Percentiles rank a stretch among this genome's conserved stretches.
Evolutionary conservation across 2,888 invertebrate genomes (phyloP).

Genomic region (Panzeria rudis): DNA sequence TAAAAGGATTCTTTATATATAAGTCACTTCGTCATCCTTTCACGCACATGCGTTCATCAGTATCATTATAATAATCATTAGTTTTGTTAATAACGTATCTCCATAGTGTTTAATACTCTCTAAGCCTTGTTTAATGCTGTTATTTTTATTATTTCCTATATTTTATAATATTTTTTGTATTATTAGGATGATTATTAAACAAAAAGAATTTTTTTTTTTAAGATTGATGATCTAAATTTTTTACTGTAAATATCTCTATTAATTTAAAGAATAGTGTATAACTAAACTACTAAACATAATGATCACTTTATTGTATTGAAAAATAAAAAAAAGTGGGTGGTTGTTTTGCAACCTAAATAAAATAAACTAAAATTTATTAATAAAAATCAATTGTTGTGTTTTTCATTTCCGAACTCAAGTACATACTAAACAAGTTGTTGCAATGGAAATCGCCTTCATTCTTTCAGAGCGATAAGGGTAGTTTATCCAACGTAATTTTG

Average conservation of each 20-base stretch:
- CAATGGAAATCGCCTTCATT: neutral
- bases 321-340: slow-evolving; percentile 45
- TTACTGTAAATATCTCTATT: slow-evolving; percentile 58
- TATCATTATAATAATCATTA: slow-evolving; percentile 21
- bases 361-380: slow-evolving; percentile 59
- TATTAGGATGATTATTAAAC: slow-evolving; percentile 54
- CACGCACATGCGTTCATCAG: slow-evolving; percentile 33
- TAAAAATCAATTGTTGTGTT: slow-evolving; percentile 24
- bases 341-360: slow-evolving; percentile 52
- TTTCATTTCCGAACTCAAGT: neutral
- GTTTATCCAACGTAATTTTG: neutral
- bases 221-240: slow-evolving; percentile 18
- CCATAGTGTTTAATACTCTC: slow-evolving; percentile 54
- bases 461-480: neutral
- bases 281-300: slow-evolving; percentile 25
- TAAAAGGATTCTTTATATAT: slow-evolving; percentile 56
- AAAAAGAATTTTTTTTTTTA: slow-evolving; percentile 28
- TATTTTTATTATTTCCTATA: slow-evolving; percentile 30
- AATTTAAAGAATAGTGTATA: slow-evolving; percentile 50
- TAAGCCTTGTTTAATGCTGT: slow-evolving; percentile 50
- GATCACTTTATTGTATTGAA: slow-evolving; percentile 58
- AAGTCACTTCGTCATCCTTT: slow-evolving; percentile 25
- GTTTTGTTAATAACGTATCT: slow-evolving; percentile 45
- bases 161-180: slow-evolving; percentile 30
- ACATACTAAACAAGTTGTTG: no score